Percentiles rank a stretch among this genome's conserved stretches.
These are phyloP conservation scores for Zoanthus sansibaricus DNA, from an alignment of 92 coral and sea anemone genomes.

Conservation along the genomic window DNA sequence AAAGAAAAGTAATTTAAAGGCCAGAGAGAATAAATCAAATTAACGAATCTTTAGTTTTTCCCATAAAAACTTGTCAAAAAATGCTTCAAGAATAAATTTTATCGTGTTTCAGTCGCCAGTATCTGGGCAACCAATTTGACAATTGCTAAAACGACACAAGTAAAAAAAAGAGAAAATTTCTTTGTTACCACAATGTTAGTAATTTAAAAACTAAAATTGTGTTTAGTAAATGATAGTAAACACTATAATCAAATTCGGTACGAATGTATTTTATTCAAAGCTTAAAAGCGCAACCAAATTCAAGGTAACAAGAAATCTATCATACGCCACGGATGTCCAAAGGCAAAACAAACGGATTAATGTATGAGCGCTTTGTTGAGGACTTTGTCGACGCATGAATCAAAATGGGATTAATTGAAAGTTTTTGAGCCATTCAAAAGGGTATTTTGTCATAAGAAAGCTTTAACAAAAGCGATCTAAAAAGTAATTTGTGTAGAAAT, in stretches of 20 bases:
- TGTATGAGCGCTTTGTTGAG: not conserved
- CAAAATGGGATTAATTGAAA: not conserved
- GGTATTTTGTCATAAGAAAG: not conserved
- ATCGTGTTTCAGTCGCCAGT: not conserved
- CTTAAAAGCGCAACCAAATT: not conserved
- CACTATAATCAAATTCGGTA: not conserved
- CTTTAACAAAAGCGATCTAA: not conserved
- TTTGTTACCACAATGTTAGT: not conserved
- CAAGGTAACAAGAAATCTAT: not conserved
- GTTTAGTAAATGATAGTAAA: not conserved
- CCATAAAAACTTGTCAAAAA: too few species aligned
- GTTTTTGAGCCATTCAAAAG: not conserved
- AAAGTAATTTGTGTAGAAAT: not conserved
- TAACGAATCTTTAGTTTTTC: too few species aligned
- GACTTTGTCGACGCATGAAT: not conserved
- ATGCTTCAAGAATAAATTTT: too few species aligned
- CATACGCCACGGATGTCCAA: not conserved
- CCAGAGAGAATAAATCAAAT: too few species aligned
- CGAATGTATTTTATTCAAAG: not conserved
- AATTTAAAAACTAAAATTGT: constrained; percentile 16
- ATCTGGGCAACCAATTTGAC: constrained; percentile 6
- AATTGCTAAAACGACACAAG: not conserved
- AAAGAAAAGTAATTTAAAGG: too few species aligned
- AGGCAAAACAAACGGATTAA: constrained; percentile 1
- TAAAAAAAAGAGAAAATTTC: not conserved